Base-by-base conservation (phyloP, 2,888 invertebrate species). In the Atethmia centrago region DNA sequence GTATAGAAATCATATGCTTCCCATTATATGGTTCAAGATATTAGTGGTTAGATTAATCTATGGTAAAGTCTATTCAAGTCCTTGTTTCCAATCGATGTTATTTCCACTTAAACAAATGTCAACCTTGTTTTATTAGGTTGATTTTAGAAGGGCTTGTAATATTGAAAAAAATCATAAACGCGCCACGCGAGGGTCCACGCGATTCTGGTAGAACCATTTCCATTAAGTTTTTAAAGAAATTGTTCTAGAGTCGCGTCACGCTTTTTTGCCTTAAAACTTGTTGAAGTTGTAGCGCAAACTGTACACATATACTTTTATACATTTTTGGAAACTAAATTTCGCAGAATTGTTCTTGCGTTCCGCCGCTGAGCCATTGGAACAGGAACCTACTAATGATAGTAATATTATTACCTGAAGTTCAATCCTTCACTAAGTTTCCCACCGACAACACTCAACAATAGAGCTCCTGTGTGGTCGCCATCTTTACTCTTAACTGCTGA, bases 401-500 rank as follows among this genome's bases (percentile, higher is more conserved):
- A 45, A 49, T 12, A 42, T 69, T 28, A 64, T 71, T 90, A 96
- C 96, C 96, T 96, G 89, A 98, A 99, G 95, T 99, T 99, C 61
- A 99, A 97, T 1, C 99, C 99, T 96, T 99, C 99, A 90, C 99
- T 99, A 88, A 99, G 96, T 95, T 99, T 99, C 0, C 99, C 99
- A 82, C 99, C 98, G 7, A 99, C 99, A n/a, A 99, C 99, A 92
- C 99, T 99, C 82, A 99, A 97, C 58, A 99, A 94, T 31, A 99
- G 90, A 1, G 99, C 99, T 9, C 99, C 99, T 83, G 95, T 96
- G 10, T 90, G 90, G 7, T 89, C 89, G 0, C 91, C 83, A n/a
- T 90, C 89, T 87, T 94, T 95, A 59, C 87, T 92, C 70, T 87
- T 92, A 0, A 95, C 92, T 14, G 95, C 94, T 58, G 90, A 74